Conservation (phyloP, 2,113 vertebrate species). For the Muntiacus reevesi region DNA sequence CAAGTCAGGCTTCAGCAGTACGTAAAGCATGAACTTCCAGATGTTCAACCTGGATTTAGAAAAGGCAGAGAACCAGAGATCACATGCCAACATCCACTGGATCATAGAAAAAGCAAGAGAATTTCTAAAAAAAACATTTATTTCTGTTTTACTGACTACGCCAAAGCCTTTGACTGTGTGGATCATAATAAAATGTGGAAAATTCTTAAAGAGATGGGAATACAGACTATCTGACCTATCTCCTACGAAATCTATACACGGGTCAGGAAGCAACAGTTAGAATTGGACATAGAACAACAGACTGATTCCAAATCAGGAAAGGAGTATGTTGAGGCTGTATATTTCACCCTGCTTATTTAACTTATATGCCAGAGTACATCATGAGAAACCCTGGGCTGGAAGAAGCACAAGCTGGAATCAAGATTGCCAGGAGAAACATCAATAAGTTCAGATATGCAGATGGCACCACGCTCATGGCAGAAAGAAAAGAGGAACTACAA, state of each 20-base stretch:
- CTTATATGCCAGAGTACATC: neutral
- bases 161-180: neutral
- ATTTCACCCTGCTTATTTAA: neutral
- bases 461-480: neutral
- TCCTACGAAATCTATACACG: neutral
- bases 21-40: neutral
- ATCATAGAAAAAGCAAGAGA: neutral
- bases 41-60: neutral
- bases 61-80: neutral
- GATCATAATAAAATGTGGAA: neutral
- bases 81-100: neutral
- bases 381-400: neutral
- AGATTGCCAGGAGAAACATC: neutral
- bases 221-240: neutral
- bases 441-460: neutral
- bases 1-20: neutral
- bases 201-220: neutral
- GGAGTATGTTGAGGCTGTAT: neutral
- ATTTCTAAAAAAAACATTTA: neutral
- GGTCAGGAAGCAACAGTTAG: neutral
- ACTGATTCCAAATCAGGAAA: neutral
- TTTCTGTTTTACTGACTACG: accelerated
- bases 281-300: neutral
- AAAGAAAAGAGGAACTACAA: neutral
- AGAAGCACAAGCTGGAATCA: neutral